Base-by-base conservation (phyloP, 1,140 invertebrate species). In the Aphelenchoides besseyi region DNA sequence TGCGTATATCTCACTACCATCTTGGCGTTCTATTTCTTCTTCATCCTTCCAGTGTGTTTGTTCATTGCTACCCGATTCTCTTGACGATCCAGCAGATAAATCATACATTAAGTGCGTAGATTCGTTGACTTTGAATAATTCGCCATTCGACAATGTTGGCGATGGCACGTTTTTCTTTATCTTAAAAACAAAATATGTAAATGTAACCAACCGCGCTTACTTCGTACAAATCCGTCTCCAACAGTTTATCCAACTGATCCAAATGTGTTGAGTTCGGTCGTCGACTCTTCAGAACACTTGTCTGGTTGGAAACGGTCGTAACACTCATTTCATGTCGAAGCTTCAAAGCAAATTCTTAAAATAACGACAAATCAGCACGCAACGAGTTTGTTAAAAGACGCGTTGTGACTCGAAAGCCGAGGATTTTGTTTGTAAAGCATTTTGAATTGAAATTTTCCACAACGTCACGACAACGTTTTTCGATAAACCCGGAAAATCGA, bases 1-100 rank as follows among this genome's bases (percentile, higher is more conserved):
- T 28, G 74, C 74, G 53, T 75, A 75, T n/a, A 75, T 61, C 12
- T 18, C 16, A 28, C 8, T 37, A 30, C 73, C 70, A 57, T 75
- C 73, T 23, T 70, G 12, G 16, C 3, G 3, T 64, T 53, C 63
- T 16, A 18, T 23, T 59, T 5, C 18, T 33, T 59, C 5, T 33
- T 5, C 5, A 28, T 8, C 55, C 5, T 5, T 18, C 26, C 55
- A 29, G 12, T 28, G 5, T 8, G 5, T 8, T 59, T 33, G 55
- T 59, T 59, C 5, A 23, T 59, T 59, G 12, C 5, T 8, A 23
- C 5, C 5, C 5, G 55, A 23, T 8, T 5, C 55, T 5, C 16
- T 59, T 18, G 18, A 5, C 5, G 5, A 8, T 28, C 5, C 18
- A 23, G 32, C 55, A 8, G 18, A 59, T 8, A 33, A 59, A 5